Evolutionary conservation across 2,797 vertebrate species (phyloP), one percentile per base, ranked within the genome.

Genomic region (Sebastes matsubarae): DNA sequence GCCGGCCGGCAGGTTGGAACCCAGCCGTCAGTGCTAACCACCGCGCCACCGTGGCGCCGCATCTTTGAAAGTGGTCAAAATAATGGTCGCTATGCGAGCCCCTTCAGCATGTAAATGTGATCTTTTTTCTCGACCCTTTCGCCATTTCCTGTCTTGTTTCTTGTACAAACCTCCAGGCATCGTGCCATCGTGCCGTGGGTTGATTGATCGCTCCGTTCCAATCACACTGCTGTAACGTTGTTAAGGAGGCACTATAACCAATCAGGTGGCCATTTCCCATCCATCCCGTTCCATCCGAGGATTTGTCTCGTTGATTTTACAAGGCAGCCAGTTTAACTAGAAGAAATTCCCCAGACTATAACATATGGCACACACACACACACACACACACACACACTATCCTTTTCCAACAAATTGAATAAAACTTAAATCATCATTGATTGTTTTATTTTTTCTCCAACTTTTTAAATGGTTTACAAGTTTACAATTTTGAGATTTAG

Each of bases 171-270:
- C 57, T 72, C 18, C 50, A 38, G 52, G 70, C 42, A 32, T 18
- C 32, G 75, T 46, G 38, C 52, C 18, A 54, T 84, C 36, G n/a
- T 75, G 66, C 74, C 1, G 11, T 22, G 36, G 70, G 10, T 22
- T 88, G 84, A 88, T 75, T 57, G 75, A 87, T 89, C 18, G 22
- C 72, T 64, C 54, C 3, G 52, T 69, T 81, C 70, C 27, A 29
- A 69, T 81, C 71, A 54, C 50, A 57, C 54, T 34, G 55, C 72
- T 68, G 46, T 91, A 89, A 89, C 58, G 57, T 68, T 65, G 86
- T 91, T 91, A 88, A 87, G 74, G 73, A 88, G 80, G 73, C 72
- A 79, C 74, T 78, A 42, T 83, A 89, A 84, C 76, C 84, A 84
- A 88, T 82, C 84, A 65, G 73, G 81, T 68, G 83, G 86, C 75